A percentile compares a stretch with the other conserved stretches of the same genome.
Conservation (phyloP, 2,113 vertebrate species). For the Pachyramphus minor region DNA sequence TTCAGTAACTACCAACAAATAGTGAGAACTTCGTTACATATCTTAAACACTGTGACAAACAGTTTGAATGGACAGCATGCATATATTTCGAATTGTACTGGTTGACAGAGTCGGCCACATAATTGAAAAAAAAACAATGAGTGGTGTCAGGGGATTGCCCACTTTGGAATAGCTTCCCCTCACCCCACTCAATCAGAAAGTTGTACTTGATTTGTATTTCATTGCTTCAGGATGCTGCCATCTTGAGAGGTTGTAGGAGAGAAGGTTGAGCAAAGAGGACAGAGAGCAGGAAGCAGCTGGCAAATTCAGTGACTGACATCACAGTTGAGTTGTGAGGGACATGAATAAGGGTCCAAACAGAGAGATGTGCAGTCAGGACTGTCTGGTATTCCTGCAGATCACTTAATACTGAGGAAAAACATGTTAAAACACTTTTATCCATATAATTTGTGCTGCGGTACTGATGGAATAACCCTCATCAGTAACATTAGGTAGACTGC, state of each 20-base stretch:
- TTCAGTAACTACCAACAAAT: neutral
- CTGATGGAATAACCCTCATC: neutral
- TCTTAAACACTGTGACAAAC: neutral
- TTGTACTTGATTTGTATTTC: neutral
- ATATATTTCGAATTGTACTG: neutral
- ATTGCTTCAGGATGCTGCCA: neutral
- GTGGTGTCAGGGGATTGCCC: neutral
- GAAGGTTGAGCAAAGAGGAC: neutral
- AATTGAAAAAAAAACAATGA: neutral
- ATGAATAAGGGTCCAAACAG: neutral
- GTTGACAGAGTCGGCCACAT: neutral
- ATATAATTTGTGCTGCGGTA: neutral
- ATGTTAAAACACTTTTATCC: neutral
- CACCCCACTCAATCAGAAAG: neutral
- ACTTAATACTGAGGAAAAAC: neutral
- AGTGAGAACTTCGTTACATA: neutral
- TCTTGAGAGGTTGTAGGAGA: neutral
- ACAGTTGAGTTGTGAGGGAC: neutral
- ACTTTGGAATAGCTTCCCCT: neutral
- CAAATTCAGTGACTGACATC: neutral
- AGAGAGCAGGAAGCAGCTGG: neutral
- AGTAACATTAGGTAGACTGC: neutral
- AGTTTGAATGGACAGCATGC: neutral
- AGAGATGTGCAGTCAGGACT: neutral
- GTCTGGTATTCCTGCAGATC: neutral